Evolutionary conservation across 2,113 vertebrate species (phyloP), one percentile per base, ranked within the genome.

Genomic region (Himantopus leucocephalus): DNA sequence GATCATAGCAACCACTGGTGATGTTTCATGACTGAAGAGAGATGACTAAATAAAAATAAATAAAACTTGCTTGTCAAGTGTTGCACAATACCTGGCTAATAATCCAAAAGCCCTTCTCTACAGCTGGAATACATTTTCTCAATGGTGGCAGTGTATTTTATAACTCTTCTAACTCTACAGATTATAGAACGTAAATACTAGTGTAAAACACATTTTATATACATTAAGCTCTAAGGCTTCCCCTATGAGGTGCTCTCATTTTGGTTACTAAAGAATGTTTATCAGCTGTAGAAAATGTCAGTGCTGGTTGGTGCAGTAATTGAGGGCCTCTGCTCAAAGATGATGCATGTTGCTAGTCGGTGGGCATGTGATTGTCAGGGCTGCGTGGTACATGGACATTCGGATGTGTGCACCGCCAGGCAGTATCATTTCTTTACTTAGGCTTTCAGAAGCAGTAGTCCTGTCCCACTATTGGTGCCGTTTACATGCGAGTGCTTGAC

Each of bases 351-450:
- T 58, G 23, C 18, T 43, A 6, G n/a, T 22, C 1, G 4, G 12
- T 2, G 9, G 24, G 26, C 6, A 2, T 24, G 47, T 5, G 34
- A 43, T 34, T n/a, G 58, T 35, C 26, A 14, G 41, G 27, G 41
- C 62, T 67, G 63, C 17, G 19, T 9, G 21, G 12, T 43, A 17
- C 11, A 1, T 11, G 53, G 26, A 4, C 13, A 6, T 29, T 18
- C 0, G 3, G 9, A 7, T 30, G 24, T 29, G 17, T 50, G 4
- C 5, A 5, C 11, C 2, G 3, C 26, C 19, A 34, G n/a, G 23
- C 48, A 19, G 4, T 37, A 1, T 41, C 2, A 15, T 20, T 53
- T 39, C 41, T 55, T 5, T n/a, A 8, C 12, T 63, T 41, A 4
- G 4, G 5, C 6, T 76, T 55, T 24, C 4, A 37, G 37, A 37